Percentiles rank a stretch among this genome's conserved stretches.
phyloP scores from a whole-genome alignment of 2,797 vertebrate species.

The Brachymystax lenok region DNA sequence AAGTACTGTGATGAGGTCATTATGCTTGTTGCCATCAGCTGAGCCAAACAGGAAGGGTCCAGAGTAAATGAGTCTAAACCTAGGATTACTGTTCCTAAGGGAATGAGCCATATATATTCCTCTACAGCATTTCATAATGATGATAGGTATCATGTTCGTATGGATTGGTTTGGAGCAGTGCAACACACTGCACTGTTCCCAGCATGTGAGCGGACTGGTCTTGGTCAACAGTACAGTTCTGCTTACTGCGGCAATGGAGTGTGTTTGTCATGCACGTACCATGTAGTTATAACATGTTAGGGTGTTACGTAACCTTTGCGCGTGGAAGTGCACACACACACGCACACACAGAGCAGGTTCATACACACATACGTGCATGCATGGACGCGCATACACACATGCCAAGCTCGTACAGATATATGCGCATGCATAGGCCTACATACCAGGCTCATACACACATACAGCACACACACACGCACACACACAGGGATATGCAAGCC shows the following conservation, averaged over 20 bases:
- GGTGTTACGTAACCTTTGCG: constrained; percentile 63
- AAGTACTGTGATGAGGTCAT: constrained; percentile 81
- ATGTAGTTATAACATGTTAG: constrained; percentile 44
- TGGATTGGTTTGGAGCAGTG: constrained; percentile 41
- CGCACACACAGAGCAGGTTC: neutral
- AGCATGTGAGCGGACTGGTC: constrained; percentile 28
- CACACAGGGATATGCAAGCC: constrained; percentile 33
- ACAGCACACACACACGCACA: neutral
- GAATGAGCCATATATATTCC: constrained; percentile 59
- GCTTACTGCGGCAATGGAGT: constrained; percentile 57
- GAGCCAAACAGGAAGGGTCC: constrained; percentile 71
- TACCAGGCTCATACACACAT: neutral
- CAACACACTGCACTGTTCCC: constrained; percentile 31
- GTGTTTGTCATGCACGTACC: constrained; percentile 33
- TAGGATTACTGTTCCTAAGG: constrained; percentile 59
- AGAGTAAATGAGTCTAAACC: constrained; percentile 62
- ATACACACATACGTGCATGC: constrained; percentile 9
- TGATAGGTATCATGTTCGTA: constrained; percentile 25
- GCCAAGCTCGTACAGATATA: constrained; percentile 1
- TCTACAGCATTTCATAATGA: constrained; percentile 11
- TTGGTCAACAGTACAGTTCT: neutral
- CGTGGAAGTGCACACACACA: constrained; percentile 20
- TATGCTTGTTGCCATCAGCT: constrained; percentile 79
- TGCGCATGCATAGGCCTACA: neutral
- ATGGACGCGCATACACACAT: constrained; percentile 19